phyloP scores from a whole-genome alignment of 53 echinoderm and acorn worm species.

The Antedon mediterranea region DNA sequence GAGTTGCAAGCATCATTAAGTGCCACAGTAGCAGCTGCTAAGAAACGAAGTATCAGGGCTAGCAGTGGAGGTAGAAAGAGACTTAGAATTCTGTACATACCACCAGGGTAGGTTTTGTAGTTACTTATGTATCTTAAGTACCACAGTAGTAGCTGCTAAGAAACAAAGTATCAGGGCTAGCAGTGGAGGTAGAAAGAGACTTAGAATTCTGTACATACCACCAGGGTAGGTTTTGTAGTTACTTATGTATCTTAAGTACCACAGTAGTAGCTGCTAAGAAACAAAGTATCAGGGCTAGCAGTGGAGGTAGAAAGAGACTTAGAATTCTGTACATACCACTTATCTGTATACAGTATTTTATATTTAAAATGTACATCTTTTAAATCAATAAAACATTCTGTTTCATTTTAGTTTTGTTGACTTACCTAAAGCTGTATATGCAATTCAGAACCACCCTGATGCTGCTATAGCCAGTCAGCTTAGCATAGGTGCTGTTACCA shows the following conservation, averaged over 20 bases:
- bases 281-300: too few relatives aligned
- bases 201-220: too few relatives aligned
- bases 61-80: constrained; percentile 79
- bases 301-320: too few relatives aligned
- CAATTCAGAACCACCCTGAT: constrained; percentile 62
- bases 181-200: too few relatives aligned
- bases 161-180: too few relatives aligned
- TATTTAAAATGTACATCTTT: too few relatives aligned
- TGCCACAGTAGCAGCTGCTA: constrained; percentile 44
- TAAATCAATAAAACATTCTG: too few relatives aligned
- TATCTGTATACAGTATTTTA: too few relatives aligned
- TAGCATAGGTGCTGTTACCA: constrained; percentile 75
- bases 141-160: too few relatives aligned
- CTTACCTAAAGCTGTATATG: constrained; percentile 50
- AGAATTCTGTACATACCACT: too few relatives aligned
- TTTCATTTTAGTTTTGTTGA: constrained; percentile 45
- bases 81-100: constrained; percentile 66
- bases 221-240: constrained; percentile 39
- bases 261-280: too few relatives aligned
- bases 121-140: not conserved
- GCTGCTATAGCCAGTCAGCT: constrained; percentile 46
- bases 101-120: constrained; percentile 46
- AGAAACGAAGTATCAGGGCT: constrained; percentile 65
- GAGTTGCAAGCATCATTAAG: constrained; percentile 48
- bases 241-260: not conserved